Conservation (phyloP, 2,113 vertebrate species). For the Macrotus californicus region DNA sequence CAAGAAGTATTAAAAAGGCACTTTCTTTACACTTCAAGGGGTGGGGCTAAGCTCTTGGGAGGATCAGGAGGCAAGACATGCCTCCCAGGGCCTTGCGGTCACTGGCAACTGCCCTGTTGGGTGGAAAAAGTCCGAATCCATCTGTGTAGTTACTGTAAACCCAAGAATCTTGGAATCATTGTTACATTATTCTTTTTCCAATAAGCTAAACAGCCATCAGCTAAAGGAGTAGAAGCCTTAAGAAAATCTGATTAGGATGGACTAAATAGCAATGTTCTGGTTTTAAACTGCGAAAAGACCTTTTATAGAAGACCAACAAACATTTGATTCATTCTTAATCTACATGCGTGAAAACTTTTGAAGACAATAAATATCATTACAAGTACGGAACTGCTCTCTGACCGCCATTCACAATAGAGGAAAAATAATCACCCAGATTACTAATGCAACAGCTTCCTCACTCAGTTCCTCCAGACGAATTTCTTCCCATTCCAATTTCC, state of each 20-base stretch:
- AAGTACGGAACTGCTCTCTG: background rate
- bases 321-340: background rate
- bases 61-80: background rate
- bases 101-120: background rate
- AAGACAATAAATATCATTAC: background rate
- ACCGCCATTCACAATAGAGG: background rate
- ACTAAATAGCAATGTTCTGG: background rate
- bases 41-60: background rate
- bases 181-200: background rate
- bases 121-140: background rate
- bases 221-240: background rate
- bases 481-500: background rate
- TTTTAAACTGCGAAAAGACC: background rate
- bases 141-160: background rate
- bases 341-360: background rate
- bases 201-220: background rate
- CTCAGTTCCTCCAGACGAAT: background rate
- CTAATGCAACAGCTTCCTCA: background rate
- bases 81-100: background rate
- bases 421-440: background rate
- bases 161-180: background rate
- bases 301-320: background rate
- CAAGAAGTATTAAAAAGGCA: background rate
- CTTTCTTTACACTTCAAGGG: background rate
- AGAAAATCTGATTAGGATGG: conserved; percentile 7